Conservation (phyloP, 2,113 vertebrate species). For the Petrocephalus microphthalmus region DNA sequence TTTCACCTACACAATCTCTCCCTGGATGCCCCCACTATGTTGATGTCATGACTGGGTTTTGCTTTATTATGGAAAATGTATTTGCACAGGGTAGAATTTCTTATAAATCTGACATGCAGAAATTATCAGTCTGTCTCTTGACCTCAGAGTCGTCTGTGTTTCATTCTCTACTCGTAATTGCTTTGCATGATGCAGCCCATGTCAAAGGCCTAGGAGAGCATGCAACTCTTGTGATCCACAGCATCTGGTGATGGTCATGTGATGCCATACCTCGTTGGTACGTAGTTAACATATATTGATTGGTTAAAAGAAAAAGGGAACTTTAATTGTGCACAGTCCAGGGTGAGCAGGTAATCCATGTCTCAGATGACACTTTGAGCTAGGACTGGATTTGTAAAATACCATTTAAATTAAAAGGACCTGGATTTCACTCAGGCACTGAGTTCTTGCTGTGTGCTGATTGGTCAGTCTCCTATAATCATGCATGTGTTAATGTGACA, state of each 20-base stretch:
- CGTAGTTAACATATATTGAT: background rate
- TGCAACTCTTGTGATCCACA: too few species aligned
- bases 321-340: background rate
- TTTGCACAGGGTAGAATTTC: background rate
- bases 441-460: background rate
- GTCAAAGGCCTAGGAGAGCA: background rate
- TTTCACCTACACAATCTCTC: background rate
- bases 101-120: background rate
- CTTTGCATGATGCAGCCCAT: background rate
- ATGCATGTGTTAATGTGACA: background rate
- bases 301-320: background rate
- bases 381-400: background rate
- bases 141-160: background rate
- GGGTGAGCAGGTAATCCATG: background rate
- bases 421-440: background rate
- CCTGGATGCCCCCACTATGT: background rate
- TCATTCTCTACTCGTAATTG: background rate
- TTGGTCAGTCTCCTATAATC: background rate
- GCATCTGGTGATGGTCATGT: background rate
- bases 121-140: background rate
- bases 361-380: background rate
- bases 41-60: background rate
- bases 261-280: background rate
- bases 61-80: background rate
- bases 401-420: background rate